Base-by-base conservation (phyloP, 2,797 vertebrate species). In the Sebastes matsubarae region DNA sequence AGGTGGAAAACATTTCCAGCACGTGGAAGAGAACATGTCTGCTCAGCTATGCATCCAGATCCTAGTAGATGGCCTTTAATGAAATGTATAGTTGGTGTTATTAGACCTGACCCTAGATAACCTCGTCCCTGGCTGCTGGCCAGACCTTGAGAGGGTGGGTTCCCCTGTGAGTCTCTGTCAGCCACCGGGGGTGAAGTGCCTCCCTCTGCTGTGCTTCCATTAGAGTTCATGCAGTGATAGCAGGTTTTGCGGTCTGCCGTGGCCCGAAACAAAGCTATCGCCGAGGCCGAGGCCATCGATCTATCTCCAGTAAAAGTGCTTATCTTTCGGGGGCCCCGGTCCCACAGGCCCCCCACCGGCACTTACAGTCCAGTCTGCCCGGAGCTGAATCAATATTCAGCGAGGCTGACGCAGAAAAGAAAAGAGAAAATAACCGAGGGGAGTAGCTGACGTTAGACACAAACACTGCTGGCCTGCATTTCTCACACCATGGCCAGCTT, bases 271-370 rank as follows among this genome's bases (percentile, higher is more conserved):
- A 67, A 73, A 68, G 76, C 81, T 69, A 66, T 54, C 60, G 84
- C 81, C 55, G 72, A 84, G 72, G 82, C 70, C 13, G 22, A 68
- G 36, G 67, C 76, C 71, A 92, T 90, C 60, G 83, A 95, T 95
- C 88, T 52, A 88, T 84, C 86, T 75, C 84, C 66, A 86, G 89
- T 85, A 82, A 93, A 93, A 94, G 90, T 91, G 94, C 94, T 94
- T 92, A 91, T 94, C 92, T 93, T 91, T 72, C 80, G 90, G 86
- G 81, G 24, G 18, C 29, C n/a, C 68, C 22, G 5, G 70, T 89
- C 88, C 85, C 89, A 74, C 20, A 85, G 86, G 86, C 82, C 69
- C 89, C 75, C 82, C 68, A 88, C 75, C 25, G 61, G 92, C 92
- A 94, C 92, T 93, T 93, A 92, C 68, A 86, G 85, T 86, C 81